Conservation (phyloP, 64 coral and sea anemone genomes). For the Montipora efflorescens region DNA sequence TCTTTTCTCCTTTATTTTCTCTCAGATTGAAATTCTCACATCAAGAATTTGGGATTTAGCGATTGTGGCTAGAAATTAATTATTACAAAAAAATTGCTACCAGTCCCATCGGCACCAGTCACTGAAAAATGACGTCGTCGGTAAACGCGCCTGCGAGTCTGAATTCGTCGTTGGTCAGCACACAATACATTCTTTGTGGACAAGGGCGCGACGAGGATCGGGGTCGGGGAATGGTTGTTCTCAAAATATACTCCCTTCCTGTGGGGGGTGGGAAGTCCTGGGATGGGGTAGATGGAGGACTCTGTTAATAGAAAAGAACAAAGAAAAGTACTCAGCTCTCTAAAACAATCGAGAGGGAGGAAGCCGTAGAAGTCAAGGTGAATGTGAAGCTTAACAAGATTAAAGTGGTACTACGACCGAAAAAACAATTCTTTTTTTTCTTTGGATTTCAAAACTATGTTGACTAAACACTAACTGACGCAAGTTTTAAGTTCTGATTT, state of each 20-base stretch:
- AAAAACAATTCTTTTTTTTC: too few relatives aligned
- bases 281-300: conserved; percentile 7
- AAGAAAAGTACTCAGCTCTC: background rate
- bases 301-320: conserved; percentile 31
- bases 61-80: background rate
- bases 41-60: too few relatives aligned
- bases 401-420: too few relatives aligned
- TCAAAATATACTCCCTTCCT: conserved; percentile 94
- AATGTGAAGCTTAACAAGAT: background rate
- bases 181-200: conserved; percentile 98
- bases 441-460: too few relatives aligned
- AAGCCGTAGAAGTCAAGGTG: background rate
- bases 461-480: too few relatives aligned
- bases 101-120: background rate
- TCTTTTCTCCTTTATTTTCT: background rate
- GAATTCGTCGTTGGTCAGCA: conserved; percentile 92
- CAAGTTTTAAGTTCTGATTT: too few relatives aligned
- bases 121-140: conserved; percentile 94
- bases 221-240: conserved; percentile 78
- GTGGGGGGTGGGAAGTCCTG: conserved; percentile 91
- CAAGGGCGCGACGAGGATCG: conserved; percentile 79
- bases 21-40: too few relatives aligned
- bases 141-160: conserved; percentile 94
- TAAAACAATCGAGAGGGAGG: background rate
- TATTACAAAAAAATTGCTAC: background rate